A percentile compares a stretch with the other conserved stretches of the same genome.
Evolutionary conservation across 2,888 invertebrate species (phyloP).

Genomic region (Brenthis hecate): DNA sequence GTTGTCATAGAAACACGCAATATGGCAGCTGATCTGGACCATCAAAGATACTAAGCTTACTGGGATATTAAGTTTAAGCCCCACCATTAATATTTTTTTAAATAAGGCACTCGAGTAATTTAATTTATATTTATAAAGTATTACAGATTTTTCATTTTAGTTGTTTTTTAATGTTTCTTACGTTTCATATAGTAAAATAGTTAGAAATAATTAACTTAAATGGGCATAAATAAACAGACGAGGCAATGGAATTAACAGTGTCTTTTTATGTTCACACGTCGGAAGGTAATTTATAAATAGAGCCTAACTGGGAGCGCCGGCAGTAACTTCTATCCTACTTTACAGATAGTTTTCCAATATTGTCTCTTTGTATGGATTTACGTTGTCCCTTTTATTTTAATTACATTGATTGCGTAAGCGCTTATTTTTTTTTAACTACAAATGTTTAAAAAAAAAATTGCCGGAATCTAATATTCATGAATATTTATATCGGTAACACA

Average conservation of each 20-base stretch:
- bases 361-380: too few relatives aligned
- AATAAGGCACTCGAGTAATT: too few relatives aligned
- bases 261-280: constrained; percentile 64
- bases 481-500: too few relatives aligned
- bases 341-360: constrained; percentile 63
- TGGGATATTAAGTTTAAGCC: background rate
- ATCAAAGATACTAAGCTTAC: background rate
- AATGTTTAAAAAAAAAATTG: too few relatives aligned
- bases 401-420: too few relatives aligned
- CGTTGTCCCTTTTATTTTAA: too few relatives aligned
- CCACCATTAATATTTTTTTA: too few relatives aligned
- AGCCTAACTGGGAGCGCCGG: constrained; percentile 67
- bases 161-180: background rate
- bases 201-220: constrained; percentile 35
- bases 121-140: background rate
- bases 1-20: constrained; percentile 61
- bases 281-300: constrained; percentile 76
- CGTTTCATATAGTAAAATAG: too few relatives aligned
- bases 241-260: constrained; percentile 30
- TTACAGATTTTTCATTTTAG: background rate
- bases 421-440: too few relatives aligned
- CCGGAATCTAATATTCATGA: too few relatives aligned
- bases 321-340: constrained; percentile 67
- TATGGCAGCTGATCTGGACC: constrained; percentile 36
- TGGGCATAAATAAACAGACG: constrained; percentile 26